phyloP scores from a whole-genome alignment of 2,797 vertebrate genomes.

The Microhierax caerulescens region DNA sequence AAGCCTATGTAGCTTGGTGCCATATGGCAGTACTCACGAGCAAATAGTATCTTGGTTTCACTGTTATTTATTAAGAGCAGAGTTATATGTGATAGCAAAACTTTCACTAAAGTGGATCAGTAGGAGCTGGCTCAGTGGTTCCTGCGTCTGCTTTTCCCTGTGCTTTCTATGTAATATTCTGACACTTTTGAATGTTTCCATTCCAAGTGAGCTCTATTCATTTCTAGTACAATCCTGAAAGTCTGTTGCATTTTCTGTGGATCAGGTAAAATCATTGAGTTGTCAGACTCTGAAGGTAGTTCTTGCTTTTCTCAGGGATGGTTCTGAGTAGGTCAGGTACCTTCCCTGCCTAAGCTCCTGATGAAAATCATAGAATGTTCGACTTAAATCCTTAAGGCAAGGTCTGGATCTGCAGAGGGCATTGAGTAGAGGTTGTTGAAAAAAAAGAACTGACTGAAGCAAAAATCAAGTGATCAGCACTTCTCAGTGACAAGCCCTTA shows the following conservation, averaged over 20 bases:
- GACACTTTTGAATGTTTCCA: neutral
- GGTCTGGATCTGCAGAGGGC: neutral
- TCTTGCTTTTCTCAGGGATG: neutral
- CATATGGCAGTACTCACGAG: neutral
- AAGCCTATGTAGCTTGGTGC: neutral
- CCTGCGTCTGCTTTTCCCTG: neutral
- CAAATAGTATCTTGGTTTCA: neutral
- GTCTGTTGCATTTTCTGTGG: neutral
- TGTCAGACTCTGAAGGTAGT: neutral
- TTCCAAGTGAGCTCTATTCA: neutral
- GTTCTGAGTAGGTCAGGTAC: neutral
- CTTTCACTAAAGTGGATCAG: neutral
- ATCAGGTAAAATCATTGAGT: neutral
- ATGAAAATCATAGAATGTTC: neutral
- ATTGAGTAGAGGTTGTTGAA: neutral
- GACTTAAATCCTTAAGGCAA: neutral
- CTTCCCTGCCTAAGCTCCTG: neutral
- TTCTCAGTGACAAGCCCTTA: neutral
- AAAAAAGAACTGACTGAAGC: neutral
- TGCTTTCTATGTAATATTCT: neutral
- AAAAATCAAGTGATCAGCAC: neutral
- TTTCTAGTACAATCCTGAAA: neutral
- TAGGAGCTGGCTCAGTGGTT: neutral
- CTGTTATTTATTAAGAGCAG: neutral
- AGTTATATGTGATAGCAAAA: neutral